Base-by-base conservation (phyloP, 2,888 invertebrate genomes). In the Heliothis peltigera region DNA sequence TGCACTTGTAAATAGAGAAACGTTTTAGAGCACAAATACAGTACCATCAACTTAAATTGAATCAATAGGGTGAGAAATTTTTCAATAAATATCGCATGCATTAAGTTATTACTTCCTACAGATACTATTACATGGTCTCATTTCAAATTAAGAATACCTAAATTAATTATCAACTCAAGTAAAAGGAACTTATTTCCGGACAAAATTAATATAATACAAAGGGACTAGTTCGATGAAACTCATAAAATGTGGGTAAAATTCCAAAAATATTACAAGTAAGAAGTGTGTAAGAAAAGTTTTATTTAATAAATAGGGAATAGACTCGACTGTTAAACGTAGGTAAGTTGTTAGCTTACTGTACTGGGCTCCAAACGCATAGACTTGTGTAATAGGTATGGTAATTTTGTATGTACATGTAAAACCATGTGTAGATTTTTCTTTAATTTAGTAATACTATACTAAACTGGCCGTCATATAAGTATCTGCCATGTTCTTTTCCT, bases 401-500 rank as follows among this genome's bases (percentile, higher is more conserved):
- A 90, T 90, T 89, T 91, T 86, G 87, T 88, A 86, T 94, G 90
- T 95, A 95, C 95, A 95, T 95, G 94, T 95, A 94, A 94, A 94
- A 94, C 94, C 94, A 94, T 94, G 94, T 93, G 92, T 94, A 91
- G 93, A 92, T 92, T 89, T 71, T 90, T 91, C 79, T 89, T 95
- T 91, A 92, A 94, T 95, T 95, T 95, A 96, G 95, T 96, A 96
- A 96, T 96, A 96, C 96, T 96, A 96, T 95, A 91, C 95, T 96
- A 96, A 96, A 96, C 96, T 96, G 96, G 97, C 96, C 96, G 94
- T 96, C 94, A 91, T 95, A 95, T 96, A 96, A 96, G 96, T 96
- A 96, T 96, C 95, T 94, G 96, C 96, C 96, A 96, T 95, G 95
- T 95, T 95, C 89, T 95, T 95, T 89, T 91, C 90, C 92, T 95